Percentiles rank a stretch among this genome's conserved stretches.
These are phyloP conservation scores for Tolmerus cingulatus DNA, from an alignment of 2,888 invertebrate genomes.

Conservation along the genomic window DNA sequence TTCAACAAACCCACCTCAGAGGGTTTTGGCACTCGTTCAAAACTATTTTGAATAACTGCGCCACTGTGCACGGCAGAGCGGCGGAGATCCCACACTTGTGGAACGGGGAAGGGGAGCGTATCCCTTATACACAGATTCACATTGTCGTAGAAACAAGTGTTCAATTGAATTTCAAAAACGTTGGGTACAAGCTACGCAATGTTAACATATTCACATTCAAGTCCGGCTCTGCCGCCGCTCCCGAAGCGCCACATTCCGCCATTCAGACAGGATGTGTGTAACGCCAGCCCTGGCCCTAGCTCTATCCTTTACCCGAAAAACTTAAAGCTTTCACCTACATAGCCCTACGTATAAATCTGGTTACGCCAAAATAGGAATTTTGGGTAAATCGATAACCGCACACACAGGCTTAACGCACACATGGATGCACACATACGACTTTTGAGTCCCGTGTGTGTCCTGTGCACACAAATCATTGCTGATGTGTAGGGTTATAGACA, in stretches of 20 bases:
- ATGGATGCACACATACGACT: background rate
- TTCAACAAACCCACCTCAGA: background rate
- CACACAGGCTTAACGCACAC: background rate
- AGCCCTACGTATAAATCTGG: slow-evolving; percentile 11
- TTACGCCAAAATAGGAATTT: slow-evolving; percentile 23
- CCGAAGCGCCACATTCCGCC: background rate
- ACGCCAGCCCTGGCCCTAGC: background rate
- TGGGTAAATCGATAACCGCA: slow-evolving; percentile 41
- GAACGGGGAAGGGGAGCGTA: background rate
- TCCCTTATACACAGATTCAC: background rate
- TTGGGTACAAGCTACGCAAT: slow-evolving; percentile 19
- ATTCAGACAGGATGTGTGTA: background rate
- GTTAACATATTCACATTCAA: slow-evolving; percentile 22
- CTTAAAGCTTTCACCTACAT: slow-evolving; percentile 17
- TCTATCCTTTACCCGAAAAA: background rate
- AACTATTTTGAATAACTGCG: slow-evolving; percentile 22
- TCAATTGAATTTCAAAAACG: slow-evolving; percentile 37
- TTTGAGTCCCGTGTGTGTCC: background rate
- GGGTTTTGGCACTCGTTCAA: slow-evolving; percentile 21
- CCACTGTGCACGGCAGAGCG: background rate
- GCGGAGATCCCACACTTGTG: background rate
- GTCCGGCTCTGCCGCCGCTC: background rate
- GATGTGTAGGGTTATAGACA: slow-evolving; percentile 4
- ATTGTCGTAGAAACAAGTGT: slow-evolving; percentile 37
- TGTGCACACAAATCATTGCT: slow-evolving; percentile 20